phyloP scores from a whole-genome alignment of 2,113 vertebrate species.

The Manacus vitellinus region DNA sequence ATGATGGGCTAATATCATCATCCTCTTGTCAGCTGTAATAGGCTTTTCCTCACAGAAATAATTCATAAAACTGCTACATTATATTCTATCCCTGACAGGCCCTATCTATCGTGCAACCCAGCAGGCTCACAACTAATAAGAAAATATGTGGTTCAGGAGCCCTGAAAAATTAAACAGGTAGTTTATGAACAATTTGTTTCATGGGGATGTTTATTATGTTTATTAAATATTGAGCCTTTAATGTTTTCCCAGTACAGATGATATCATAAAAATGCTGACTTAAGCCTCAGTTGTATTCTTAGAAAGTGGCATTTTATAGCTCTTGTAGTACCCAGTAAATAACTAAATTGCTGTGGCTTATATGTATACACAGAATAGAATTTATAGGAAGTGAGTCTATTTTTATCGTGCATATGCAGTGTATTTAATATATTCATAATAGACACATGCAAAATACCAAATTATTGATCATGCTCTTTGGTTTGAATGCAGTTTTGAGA shows the following conservation, averaged over 20 bases:
- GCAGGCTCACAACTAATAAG: slow-evolving; percentile 99
- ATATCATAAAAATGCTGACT: slow-evolving; percentile 86
- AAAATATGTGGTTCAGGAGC: slow-evolving; percentile 98
- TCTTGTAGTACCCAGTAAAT: slow-evolving; percentile 77
- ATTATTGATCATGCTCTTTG: background rate
- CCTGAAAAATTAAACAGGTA: slow-evolving; percentile 99
- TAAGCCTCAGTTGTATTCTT: slow-evolving; percentile 81
- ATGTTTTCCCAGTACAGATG: slow-evolving; percentile 80
- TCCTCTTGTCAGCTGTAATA: slow-evolving; percentile 99
- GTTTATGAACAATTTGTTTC: slow-evolving; percentile 99
- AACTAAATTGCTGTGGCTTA: slow-evolving; percentile 77
- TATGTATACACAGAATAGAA: slow-evolving; percentile 60
- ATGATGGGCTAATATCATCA: slow-evolving; percentile 99
- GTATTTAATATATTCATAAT: slow-evolving; percentile 32
- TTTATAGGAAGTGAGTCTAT: slow-evolving; percentile 43
- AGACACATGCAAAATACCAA: background rate
- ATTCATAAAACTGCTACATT: slow-evolving; percentile 98
- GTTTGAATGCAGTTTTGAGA: slow-evolving; percentile 40
- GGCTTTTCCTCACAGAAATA: slow-evolving; percentile 99
- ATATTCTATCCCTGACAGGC: slow-evolving; percentile 96
- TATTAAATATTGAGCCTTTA: slow-evolving; percentile 89
- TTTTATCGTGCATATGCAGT: slow-evolving; percentile 20
- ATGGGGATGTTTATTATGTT: slow-evolving; percentile 95
- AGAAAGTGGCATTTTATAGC: slow-evolving; percentile 82
- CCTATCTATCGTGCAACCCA: slow-evolving; percentile 98